Evolutionary conservation across 2,888 invertebrate genomes (phyloP).

Genomic region (Acronicta leporina): DNA sequence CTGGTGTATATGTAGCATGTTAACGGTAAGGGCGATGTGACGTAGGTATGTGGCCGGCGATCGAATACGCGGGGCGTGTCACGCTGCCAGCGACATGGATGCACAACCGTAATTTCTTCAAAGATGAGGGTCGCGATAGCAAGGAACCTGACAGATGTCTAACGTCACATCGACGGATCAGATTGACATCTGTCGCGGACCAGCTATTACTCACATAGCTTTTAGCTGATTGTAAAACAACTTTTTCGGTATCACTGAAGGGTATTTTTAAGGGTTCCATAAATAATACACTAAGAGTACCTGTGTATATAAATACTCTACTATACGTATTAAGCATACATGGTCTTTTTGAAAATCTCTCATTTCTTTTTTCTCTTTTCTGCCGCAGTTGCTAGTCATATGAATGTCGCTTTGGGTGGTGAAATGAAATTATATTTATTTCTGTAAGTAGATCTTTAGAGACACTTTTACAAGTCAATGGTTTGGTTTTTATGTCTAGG

Average conservation of each 20-base stretch:
- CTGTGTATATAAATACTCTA: no score
- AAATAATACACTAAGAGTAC: no score
- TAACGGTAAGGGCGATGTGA: slow-evolving; percentile 58
- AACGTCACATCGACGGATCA: slow-evolving; percentile 64
- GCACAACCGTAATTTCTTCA: slow-evolving; percentile 78
- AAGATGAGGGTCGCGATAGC: slow-evolving; percentile 82
- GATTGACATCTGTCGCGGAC: slow-evolving; percentile 74
- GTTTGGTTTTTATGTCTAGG: no score
- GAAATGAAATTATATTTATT: no score
- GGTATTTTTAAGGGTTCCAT: not conserved
- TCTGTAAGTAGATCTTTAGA: no score
- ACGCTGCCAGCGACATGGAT: slow-evolving; percentile 70
- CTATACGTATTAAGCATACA: no score
- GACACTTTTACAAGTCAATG: no score
- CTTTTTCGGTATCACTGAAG: slow-evolving; percentile 18
- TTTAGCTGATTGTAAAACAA: slow-evolving; percentile 55
- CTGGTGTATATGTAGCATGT: slow-evolving; percentile 30
- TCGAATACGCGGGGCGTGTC: slow-evolving; percentile 67
- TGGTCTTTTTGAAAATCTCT: no score
- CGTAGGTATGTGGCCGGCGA: slow-evolving; percentile 59
- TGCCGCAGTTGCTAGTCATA: no score
- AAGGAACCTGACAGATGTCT: slow-evolving; percentile 78
- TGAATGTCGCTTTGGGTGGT: no score
- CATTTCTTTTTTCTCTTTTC: no score
- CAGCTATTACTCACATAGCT: slow-evolving; percentile 46